Evolutionary conservation across 1,140 invertebrate genomes (phyloP).

Genomic region (Drosophila athabasca): DNA sequence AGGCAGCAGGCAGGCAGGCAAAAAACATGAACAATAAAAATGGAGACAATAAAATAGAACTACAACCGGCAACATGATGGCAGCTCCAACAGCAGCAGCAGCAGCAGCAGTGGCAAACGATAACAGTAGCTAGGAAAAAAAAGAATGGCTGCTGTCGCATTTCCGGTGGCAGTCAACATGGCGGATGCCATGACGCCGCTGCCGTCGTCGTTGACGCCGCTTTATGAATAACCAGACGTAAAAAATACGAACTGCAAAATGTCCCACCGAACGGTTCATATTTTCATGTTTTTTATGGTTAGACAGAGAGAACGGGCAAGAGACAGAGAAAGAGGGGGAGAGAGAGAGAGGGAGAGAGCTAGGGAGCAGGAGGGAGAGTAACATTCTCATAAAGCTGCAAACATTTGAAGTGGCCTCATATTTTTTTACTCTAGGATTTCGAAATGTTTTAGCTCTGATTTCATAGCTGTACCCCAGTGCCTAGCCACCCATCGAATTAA

Average conservation of each 20-base stretch:
- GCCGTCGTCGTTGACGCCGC: slow-evolving; percentile 53
- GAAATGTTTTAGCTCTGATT: too few relatives aligned
- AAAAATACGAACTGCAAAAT: slow-evolving; percentile 39
- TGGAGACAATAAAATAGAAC: slow-evolving; percentile 65
- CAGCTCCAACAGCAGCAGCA: slow-evolving; percentile 6
- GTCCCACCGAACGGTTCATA: slow-evolving; percentile 48
- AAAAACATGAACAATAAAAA: slow-evolving; percentile 47
- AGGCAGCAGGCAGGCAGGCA: neutral
- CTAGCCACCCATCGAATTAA: too few relatives aligned
- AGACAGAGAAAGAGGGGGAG: neutral
- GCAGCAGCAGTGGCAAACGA: neutral
- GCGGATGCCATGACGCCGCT: slow-evolving; percentile 71
- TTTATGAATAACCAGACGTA: slow-evolving; percentile 64
- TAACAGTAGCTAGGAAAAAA: slow-evolving; percentile 7
- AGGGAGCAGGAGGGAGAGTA: slow-evolving; percentile 15
- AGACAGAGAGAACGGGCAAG: neutral
- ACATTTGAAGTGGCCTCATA: slow-evolving; percentile 1
- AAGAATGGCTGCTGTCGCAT: slow-evolving; percentile 72
- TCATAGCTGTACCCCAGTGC: too few relatives aligned
- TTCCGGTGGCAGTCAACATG: slow-evolving; percentile 74
- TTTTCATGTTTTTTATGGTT: slow-evolving; percentile 43
- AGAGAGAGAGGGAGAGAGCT: neutral
- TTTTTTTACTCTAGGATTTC: too few relatives aligned
- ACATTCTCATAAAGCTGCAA: slow-evolving; percentile 4
- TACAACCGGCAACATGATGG: slow-evolving; percentile 45